phyloP scores from a whole-genome alignment of 2,113 vertebrate genomes.

The Tinamus guttatus region DNA sequence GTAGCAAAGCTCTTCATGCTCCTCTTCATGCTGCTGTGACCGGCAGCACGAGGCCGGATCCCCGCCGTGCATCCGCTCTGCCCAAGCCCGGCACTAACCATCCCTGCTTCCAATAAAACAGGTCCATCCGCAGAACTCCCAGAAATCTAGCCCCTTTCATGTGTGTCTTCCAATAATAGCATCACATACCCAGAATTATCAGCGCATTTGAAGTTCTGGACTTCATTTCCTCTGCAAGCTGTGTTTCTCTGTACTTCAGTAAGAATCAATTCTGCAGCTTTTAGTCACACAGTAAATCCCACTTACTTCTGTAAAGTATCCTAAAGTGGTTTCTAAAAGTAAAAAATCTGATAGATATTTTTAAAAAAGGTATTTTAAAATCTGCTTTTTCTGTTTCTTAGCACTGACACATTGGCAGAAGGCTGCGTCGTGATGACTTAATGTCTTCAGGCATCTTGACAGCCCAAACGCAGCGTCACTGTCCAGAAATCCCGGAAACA shows the following conservation, averaged over 20 bases:
- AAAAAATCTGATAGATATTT: background rate
- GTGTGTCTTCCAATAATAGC: background rate
- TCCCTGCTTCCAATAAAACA: too few species aligned
- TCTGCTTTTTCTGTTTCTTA: background rate
- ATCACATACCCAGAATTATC: background rate
- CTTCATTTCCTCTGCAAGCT: too few species aligned
- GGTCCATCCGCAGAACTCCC: background rate
- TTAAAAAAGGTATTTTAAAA: background rate
- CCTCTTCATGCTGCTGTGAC: accelerated
- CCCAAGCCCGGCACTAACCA: too few species aligned
- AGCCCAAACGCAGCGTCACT: background rate
- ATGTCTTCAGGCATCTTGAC: background rate
- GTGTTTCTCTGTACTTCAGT: background rate
- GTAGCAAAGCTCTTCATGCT: accelerated
- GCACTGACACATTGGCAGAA: conserved; percentile 17
- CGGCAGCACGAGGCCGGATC: background rate
- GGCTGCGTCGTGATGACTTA: background rate
- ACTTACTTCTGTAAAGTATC: background rate
- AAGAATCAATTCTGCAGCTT: background rate
- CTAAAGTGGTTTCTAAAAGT: background rate
- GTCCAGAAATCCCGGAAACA: background rate
- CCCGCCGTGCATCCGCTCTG: background rate
- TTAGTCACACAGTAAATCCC: background rate
- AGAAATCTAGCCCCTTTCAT: background rate
- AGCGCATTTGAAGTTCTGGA: background rate